Evolutionary conservation across 2,113 vertebrate species (phyloP), one percentile per base, ranked within the genome.

Genomic region (Odobenus rosmarus): DNA sequence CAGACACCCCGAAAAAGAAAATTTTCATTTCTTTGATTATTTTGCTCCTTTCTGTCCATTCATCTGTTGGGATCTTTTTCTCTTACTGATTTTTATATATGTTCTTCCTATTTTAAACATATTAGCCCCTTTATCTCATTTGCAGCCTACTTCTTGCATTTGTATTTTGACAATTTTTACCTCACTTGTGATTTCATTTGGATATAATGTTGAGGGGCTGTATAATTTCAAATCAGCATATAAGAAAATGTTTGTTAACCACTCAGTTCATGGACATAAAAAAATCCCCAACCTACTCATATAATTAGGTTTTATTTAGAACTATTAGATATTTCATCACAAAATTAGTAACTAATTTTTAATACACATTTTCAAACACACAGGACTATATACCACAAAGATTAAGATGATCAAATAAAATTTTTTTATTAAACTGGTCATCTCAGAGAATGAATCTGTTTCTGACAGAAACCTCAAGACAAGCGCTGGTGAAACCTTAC

Each of bases 101-200:
- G 21, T 67, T 82, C 46, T 94, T 97, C n/a, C 4, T 61, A 87
- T 93, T 86, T 93, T 86, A 93, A 90, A 95, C 9, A 46, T 64
- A 94, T 28, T 62, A 84, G 89, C 33, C 12, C 53, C 84, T 79
- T 79, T 83, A 92, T 53, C 36, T 49, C 87, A 49, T 85, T 88
- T 96, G 49, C 33, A 74, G 57, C 61, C 28, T 88, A 71, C 69
- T 83, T 77, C 88, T 72, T 62, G 2, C 18, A 85, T 39, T 64
- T 71, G 26, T 93, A 77, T 28, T 93, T 26, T 85, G 39, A 61
- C 24, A 84, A 84, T 15, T 84, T 64, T 85, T 81, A 97, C 85
- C 85, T 16, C n/a, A 74, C 42, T 83, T 79, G 39, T 93, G 72
- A 85, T 76, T 92, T 94, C 55, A 81, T n/a, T 4, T 92, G 79